Evolutionary conservation across 2,113 vertebrate genomes (phyloP), one percentile per base, ranked within the genome.

Genomic region (Hemichromis elongatus): DNA sequence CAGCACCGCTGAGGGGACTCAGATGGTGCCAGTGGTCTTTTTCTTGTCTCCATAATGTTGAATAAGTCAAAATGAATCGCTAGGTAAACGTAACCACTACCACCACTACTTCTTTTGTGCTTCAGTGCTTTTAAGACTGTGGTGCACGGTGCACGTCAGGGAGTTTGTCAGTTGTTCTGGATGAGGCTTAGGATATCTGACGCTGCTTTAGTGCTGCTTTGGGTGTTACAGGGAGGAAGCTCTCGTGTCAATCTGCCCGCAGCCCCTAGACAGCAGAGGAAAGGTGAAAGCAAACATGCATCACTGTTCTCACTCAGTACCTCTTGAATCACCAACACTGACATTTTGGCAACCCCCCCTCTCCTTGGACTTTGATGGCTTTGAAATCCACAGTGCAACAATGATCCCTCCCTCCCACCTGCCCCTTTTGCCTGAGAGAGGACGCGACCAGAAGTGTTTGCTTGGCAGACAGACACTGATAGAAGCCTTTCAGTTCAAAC

Each of bases 401-500:
- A 4, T 19, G n/a, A 26, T 61, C 16, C 16, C 35, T 9, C 9
- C 40, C 68, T n/a, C 42, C 42, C 40, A 7, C 40, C 13, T 14
- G 7, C 7, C 21, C 8, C 16, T 33, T 21, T 11, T 82, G 28
- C 78, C 73, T 52, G 81, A 61, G 87, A 82, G 79, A 87, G 81
- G 82, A 82, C 88, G 87, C 35, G 37, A 81, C 73, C 85, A 66
- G 19, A 77, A 81, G 81, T 88, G 84, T 92, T 92, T 93, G 91
- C 86, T 90, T 83, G 85, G 90, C 81, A 87, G 88, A 55, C 87
- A 66, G 82, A 81, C 78, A 57, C 35, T 81, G 84, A 92, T 79
- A 77, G 86, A 92, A 90, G 79, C 30, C 84, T 88, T 80, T 92
- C 79, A 85, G 88, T 88, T 93, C 90, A 93, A 92, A 93, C 90